These are phyloP conservation scores for Alligator sinensis DNA, from an alignment of 2,113 vertebrate genomes.

Conservation along the genomic window DNA sequence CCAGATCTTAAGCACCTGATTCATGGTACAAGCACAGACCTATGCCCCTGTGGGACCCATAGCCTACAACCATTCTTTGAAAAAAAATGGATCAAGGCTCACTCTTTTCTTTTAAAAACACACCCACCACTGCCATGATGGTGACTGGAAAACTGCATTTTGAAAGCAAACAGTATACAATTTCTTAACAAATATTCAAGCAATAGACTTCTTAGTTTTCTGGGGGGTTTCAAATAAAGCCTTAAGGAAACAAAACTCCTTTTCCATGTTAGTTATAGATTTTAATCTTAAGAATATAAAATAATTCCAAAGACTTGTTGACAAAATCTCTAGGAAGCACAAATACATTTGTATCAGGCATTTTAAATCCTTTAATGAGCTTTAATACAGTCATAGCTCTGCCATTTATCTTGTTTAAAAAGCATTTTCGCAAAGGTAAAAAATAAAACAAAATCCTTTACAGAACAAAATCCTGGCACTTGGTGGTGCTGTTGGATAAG, in stretches of 20 bases:
- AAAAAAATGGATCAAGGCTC: not conserved
- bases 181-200: not conserved
- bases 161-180: not conserved
- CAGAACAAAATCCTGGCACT: constrained; percentile 69
- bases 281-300: not conserved
- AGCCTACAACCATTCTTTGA: not conserved
- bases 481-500: constrained; percentile 88
- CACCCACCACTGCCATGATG: not conserved
- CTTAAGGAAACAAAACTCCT: not conserved
- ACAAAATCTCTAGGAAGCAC: not conserved
- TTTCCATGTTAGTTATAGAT: not conserved
- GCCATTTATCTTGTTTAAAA: not conserved
- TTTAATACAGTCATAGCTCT: not conserved
- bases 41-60: not conserved
- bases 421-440: accelerated
- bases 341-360: not conserved
- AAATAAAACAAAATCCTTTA: not conserved
- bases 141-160: not conserved
- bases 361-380: not conserved
- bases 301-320: not conserved
- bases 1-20: not conserved
- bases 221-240: not conserved
- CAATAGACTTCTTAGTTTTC: not conserved
- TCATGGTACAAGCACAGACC: not conserved
- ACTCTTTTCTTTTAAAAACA: not conserved